phyloP scores from a whole-genome alignment of 2,888 invertebrate genomes.

The Aromia moschata region DNA sequence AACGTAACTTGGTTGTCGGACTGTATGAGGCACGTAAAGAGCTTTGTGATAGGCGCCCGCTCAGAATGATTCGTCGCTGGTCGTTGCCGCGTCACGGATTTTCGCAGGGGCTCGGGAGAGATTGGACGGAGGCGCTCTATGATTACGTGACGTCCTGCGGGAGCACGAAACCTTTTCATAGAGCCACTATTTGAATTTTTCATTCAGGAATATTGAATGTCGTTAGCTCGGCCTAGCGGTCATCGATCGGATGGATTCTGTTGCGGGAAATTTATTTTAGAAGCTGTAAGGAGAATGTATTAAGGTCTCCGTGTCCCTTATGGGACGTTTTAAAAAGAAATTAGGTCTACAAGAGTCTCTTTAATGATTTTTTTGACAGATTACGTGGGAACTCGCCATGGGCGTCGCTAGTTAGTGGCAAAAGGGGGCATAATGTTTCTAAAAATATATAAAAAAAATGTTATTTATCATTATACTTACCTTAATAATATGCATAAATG shows the following conservation, averaged over 20 bases:
- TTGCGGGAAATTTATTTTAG: too few species aligned
- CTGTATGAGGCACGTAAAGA: too few species aligned
- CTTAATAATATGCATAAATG: too few species aligned
- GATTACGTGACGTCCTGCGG: conserved; percentile 33
- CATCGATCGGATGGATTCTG: conserved; percentile 5
- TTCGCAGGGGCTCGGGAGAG: conserved; percentile 16
- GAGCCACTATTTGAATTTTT: conserved; percentile 33
- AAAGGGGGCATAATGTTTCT: too few species aligned
- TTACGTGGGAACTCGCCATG: background rate
- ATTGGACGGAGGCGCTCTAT: conserved; percentile 35
- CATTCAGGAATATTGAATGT: conserved; percentile 35
- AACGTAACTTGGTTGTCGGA: too few species aligned
- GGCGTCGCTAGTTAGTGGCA: too few species aligned
- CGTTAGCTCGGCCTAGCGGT: conserved; percentile 18
- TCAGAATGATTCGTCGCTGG: background rate
- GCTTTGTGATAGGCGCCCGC: too few species aligned
- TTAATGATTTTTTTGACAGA: background rate
- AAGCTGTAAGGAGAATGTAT: too few species aligned
- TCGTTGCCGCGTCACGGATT: conserved; percentile 4
- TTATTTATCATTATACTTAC: too few species aligned
- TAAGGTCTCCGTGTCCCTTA: too few species aligned
- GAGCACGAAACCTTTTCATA: conserved; percentile 31
- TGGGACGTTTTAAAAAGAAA: too few species aligned
- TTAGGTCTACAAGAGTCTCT: background rate
- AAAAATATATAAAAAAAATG: too few species aligned